A percentile compares a stretch with the other conserved stretches of the same genome.
Evolutionary conservation across 2,797 vertebrate species (phyloP).

Genomic region (Arremon brunneinucha): DNA sequence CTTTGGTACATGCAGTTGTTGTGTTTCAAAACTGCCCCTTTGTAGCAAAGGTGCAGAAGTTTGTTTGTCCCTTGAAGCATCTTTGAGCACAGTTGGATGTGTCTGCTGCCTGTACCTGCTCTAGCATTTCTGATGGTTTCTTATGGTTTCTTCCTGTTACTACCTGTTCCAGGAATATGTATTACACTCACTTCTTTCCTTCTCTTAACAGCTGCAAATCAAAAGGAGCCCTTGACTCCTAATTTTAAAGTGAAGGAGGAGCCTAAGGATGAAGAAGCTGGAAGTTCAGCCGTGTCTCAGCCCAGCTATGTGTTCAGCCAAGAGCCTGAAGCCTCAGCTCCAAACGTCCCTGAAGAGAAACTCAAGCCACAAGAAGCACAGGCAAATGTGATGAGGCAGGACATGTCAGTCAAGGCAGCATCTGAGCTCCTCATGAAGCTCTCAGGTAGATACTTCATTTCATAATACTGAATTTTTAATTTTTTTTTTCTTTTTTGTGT

Average conservation of each 20-base stretch:
- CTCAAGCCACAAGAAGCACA: constrained; percentile 83
- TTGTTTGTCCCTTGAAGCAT: neutral
- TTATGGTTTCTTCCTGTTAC: neutral
- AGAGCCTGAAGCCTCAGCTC: constrained; percentile 70
- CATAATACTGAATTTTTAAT: neutral
- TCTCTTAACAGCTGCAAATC: constrained; percentile 89
- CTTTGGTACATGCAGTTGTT: neutral
- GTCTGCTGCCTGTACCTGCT: neutral
- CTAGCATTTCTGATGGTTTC: neutral
- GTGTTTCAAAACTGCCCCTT: neutral
- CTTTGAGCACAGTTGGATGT: neutral
- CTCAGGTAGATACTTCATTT: constrained; percentile 83
- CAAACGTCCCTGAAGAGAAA: constrained; percentile 67
- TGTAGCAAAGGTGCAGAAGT: neutral
- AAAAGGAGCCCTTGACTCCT: constrained; percentile 92
- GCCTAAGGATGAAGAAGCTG: constrained; percentile 84
- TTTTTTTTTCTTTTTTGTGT: neutral
- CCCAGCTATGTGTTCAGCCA: constrained; percentile 82
- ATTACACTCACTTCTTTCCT: neutral
- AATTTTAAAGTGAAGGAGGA: constrained; percentile 95
- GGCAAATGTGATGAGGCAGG: constrained; percentile 85
- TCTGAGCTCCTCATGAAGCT: constrained; percentile 98
- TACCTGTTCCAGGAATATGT: neutral
- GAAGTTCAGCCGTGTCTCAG: constrained; percentile 77
- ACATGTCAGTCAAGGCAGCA: constrained; percentile 93